phyloP scores from a whole-genome alignment of 2,113 vertebrate genomes.

The Hirundichthys speculiger region DNA sequence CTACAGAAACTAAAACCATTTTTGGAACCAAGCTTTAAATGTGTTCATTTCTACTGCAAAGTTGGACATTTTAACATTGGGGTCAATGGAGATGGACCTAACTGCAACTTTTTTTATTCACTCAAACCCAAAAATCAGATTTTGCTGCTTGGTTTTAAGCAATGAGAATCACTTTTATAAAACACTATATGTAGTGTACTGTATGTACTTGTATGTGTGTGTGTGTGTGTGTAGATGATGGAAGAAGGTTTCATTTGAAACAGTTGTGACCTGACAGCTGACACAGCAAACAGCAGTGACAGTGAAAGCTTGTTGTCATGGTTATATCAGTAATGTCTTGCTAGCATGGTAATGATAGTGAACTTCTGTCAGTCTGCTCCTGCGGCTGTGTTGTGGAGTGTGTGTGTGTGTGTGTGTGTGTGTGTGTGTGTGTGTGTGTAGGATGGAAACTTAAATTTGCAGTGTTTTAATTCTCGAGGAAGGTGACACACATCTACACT shows the following conservation, averaged over 20 bases:
- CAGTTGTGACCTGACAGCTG: constrained; percentile 52
- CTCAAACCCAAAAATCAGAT: too few species aligned
- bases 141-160: too few species aligned
- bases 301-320: constrained; percentile 62
- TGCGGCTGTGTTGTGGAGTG: constrained; percentile 24
- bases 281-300: constrained; percentile 22
- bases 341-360: constrained; percentile 55
- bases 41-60: too few species aligned
- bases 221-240: too few species aligned
- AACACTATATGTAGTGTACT: too few species aligned
- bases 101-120: too few species aligned
- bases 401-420: constrained; percentile 24
- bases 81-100: too few species aligned
- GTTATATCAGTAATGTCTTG: constrained; percentile 48
- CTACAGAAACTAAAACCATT: too few species aligned
- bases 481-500: constrained; percentile 35
- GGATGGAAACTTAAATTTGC: constrained; percentile 37
- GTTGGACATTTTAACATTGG: too few species aligned
- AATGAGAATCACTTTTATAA: too few species aligned
- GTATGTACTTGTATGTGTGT: too few species aligned
- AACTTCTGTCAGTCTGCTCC: constrained; percentile 38
- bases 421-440: constrained; percentile 15
- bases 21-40: too few species aligned
- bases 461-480: constrained; percentile 46
- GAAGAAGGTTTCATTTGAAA: constrained; percentile 18